These are phyloP conservation scores for Glyphotaelius pellucidus DNA, from an alignment of 2,888 invertebrate genomes.

Conservation along the genomic window DNA sequence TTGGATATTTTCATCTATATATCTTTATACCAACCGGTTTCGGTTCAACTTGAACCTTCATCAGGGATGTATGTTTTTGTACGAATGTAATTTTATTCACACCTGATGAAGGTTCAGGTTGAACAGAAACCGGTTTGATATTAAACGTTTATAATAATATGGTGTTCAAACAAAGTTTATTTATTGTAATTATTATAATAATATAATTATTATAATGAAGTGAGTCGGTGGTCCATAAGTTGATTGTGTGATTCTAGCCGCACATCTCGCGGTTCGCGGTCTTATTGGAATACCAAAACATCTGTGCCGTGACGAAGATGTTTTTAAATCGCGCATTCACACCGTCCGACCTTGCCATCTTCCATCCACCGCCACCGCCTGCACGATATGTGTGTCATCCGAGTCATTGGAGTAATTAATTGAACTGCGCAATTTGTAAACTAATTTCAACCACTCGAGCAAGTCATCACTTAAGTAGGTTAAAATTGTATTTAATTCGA, in stretches of 20 bases:
- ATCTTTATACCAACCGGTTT: too few relatives aligned
- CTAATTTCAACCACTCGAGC: not conserved
- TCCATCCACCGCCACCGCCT: not conserved
- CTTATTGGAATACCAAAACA: conserved; percentile 26
- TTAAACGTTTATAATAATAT: too few relatives aligned
- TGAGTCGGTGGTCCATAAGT: not conserved
- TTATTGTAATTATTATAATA: not conserved
- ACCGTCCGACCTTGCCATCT: conserved; percentile 16
- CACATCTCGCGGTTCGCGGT: not conserved
- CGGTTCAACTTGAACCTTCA: too few relatives aligned
- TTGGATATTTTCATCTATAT: too few relatives aligned
- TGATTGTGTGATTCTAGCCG: not conserved
- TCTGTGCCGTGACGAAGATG: conserved; percentile 24
- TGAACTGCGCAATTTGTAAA: conserved; percentile 5
- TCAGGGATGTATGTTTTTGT: too few relatives aligned
- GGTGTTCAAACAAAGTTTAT: too few relatives aligned
- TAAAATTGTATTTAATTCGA: not conserved
- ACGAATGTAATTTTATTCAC: too few relatives aligned
- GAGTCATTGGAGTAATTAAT: conserved; percentile 19
- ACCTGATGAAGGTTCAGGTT: too few relatives aligned
- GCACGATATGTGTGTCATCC: conserved; percentile 3
- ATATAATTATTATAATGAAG: too few relatives aligned
- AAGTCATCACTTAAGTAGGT: not conserved
- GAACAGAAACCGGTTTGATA: too few relatives aligned
- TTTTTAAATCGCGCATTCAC: not conserved